Evolutionary conservation across 1,140 invertebrate genomes (phyloP).

Genomic region (Drosophila bipectinata): DNA sequence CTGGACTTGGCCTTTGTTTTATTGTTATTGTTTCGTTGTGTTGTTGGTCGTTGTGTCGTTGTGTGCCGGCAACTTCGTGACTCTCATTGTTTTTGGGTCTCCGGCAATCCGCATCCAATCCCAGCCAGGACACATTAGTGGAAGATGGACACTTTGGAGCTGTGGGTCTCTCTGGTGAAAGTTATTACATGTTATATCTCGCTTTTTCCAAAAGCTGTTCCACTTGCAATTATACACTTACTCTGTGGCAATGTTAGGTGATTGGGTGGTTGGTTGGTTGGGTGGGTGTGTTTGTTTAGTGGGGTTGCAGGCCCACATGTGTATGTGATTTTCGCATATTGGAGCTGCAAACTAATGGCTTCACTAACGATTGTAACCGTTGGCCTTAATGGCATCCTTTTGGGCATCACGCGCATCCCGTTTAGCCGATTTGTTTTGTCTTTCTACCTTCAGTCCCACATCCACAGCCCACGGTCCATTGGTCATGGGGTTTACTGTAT

Average conservation of each 20-base stretch:
- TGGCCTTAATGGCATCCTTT: conserved; percentile 80
- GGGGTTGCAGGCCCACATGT: conserved; percentile 23
- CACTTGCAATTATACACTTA: conserved; percentile 80
- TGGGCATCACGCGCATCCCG: conserved; percentile 68
- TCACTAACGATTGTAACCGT: conserved; percentile 82
- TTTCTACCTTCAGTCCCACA: conserved; percentile 6
- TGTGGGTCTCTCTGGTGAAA: conserved; percentile 42
- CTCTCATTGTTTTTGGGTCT: conserved; percentile 12
- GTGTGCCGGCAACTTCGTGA: conserved; percentile 48
- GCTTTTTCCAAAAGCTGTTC: conserved; percentile 64
- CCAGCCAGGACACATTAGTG: conserved; percentile 65
- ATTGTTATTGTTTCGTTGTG: conserved; percentile 75
- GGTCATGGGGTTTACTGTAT: conserved; percentile 36
- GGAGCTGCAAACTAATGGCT: conserved; percentile 76
- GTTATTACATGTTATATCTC: conserved; percentile 78
- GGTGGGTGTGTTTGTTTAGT: conserved; percentile 8
- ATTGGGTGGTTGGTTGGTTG: background rate
- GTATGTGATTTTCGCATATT: conserved; percentile 77
- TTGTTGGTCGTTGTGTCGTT: conserved; percentile 27
- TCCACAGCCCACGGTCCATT: conserved; percentile 12
- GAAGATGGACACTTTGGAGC: conserved; percentile 68
- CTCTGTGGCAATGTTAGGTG: conserved; percentile 24
- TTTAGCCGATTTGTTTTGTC: conserved; percentile 54
- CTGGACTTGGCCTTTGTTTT: conserved; percentile 70
- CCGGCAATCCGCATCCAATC: conserved; percentile 27